A percentile compares a stretch with the other conserved stretches of the same genome.
Conservation (phyloP, 2,888 invertebrate species). For the Barypeithes pellucidus region DNA sequence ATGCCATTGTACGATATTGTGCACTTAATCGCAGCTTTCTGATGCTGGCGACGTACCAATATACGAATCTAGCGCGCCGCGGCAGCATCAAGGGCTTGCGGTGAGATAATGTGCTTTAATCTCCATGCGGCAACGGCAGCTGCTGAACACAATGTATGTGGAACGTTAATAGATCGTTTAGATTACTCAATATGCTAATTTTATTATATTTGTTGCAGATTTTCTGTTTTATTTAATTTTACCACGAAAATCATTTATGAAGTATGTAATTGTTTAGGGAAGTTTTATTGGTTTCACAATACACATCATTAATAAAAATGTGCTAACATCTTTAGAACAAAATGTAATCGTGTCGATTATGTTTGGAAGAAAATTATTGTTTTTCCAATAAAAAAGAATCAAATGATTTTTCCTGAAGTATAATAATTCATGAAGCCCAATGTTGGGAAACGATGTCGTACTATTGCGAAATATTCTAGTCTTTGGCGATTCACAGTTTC, state of each 20-base stretch:
- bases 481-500: no score
- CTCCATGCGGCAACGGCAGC: conserved; percentile 26
- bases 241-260: neutral
- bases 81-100: conserved; percentile 40
- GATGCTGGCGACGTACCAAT: conserved; percentile 43
- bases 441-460: no score
- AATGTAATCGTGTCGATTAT: no score
- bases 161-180: conserved; percentile 25
- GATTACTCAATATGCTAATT: conserved; percentile 24
- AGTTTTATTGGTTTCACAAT: no score
- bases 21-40: conserved; percentile 49
- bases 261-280: no score
- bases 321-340: no score
- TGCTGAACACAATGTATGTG: conserved; percentile 21
- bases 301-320: no score
- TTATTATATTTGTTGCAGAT: neutral
- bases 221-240: neutral
- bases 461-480: no score
- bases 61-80: conserved; percentile 34
- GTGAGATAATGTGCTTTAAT: conserved; percentile 42
- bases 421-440: no score
- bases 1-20: conserved; percentile 47
- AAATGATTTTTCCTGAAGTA: no score
- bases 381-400: no score
- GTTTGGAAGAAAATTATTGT: no score